Evolutionary conservation across 2,888 invertebrate species (phyloP), one percentile per base, ranked within the genome.

Genomic region (Volucella bombylans): DNA sequence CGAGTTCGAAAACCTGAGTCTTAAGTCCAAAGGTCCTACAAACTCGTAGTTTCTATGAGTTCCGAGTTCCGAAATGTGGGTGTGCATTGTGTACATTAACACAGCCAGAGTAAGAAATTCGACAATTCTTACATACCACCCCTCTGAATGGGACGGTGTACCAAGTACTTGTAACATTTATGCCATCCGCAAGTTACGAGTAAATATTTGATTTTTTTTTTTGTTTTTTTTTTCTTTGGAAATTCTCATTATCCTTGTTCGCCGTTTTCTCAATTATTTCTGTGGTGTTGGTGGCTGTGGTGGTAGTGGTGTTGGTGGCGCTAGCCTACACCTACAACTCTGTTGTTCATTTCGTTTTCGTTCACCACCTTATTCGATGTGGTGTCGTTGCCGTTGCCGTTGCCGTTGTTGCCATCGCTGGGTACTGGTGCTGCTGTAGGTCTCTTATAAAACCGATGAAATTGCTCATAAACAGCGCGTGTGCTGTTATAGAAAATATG

Each of bases 341-440:
- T 57, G 76, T 38, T 85, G 81, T 76, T 85, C 85, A 85, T 71
- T 85, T 81, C 10, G 71, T 62, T 71, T 76, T 41, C 65, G 65
- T 79, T 74, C 2, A 15, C 57, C 65, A 74, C 72, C 82, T 77
- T 61, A 62, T 49, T 14, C 39, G 12, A 57, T 71, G 47, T 50
- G 54, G 49, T 50, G 45, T 39, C 59, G 49, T 15, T 52, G 18
- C 31, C 10, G 45, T 14, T 50, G n/a, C 50, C 49, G 49, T 31
- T 68, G 41, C 11, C 49, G 8, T 23, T 52, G 49, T 15, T 52
- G 18, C 41, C 10, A 38, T 14, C 43, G n/a, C 59, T 54, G 49
- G 54, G 54, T 59, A n/a, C 43, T 68, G n/a, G 11, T 14, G 59
- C 4, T 10, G 31, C 31, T 52, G 39, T 49, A 10, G 43, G 39